Conservation (phyloP, 2,888 invertebrate genomes). For the Drosophila merina region DNA sequence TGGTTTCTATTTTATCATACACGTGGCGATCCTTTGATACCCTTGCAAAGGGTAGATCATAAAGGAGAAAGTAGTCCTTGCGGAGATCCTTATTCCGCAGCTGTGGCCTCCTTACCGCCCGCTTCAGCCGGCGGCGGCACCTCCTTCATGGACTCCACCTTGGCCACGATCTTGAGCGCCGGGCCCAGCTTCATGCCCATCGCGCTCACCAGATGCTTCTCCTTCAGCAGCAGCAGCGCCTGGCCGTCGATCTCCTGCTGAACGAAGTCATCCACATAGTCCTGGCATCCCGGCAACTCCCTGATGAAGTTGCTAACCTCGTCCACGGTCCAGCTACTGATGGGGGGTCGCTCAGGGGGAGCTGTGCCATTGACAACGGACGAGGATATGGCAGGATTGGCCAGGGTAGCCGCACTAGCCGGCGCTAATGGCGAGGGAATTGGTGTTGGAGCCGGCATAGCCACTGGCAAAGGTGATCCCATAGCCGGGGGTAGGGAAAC, state of each 20-base stretch:
- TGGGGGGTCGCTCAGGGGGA: conserved; percentile 69
- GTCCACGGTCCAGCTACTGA: conserved; percentile 87
- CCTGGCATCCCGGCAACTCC: conserved; percentile 94
- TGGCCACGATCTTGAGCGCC: conserved; percentile 96
- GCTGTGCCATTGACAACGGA: conserved; percentile 9
- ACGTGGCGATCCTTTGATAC: background rate
- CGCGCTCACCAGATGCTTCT: conserved; percentile 96
- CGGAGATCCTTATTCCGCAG: background rate
- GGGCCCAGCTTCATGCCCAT: conserved; percentile 98
- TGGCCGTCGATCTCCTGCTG: conserved; percentile 98
- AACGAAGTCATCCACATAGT: conserved; percentile 97
- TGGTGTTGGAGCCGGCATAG: conserved; percentile 7
- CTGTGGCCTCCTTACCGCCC: conserved; percentile 48
- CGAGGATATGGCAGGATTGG: background rate
- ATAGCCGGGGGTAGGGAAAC: background rate
- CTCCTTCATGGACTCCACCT: conserved; percentile 91
- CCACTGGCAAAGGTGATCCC: conserved; percentile 2
- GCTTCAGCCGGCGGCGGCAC: conserved; percentile 57
- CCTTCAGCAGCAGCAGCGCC: conserved; percentile 94
- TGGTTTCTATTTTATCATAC: background rate
- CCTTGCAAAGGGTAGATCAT: conserved; percentile 11
- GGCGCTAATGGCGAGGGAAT: conserved; percentile 4
- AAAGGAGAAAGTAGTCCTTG: background rate
- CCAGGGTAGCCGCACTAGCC: background rate
- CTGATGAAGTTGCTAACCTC: conserved; percentile 96